Conservation (phyloP, 2,888 invertebrate genomes). For the Andrena minutula region DNA sequence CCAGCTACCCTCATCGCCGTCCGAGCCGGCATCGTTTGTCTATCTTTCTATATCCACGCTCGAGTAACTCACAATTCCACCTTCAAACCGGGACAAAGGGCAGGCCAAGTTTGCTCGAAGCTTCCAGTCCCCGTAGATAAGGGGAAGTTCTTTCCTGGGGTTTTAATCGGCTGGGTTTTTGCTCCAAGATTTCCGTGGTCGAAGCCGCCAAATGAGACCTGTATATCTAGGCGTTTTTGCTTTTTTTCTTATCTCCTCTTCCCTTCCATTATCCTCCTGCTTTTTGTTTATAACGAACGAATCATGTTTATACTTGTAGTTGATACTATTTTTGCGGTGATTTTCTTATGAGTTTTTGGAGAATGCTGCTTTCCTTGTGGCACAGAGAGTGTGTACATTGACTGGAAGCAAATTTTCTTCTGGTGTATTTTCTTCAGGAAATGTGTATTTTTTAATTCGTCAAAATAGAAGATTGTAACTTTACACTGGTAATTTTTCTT, state of each 20-base stretch:
- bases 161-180: slow-evolving; percentile 57
- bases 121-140: slow-evolving; percentile 44
- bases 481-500: too few relatives aligned
- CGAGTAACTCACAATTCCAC: slow-evolving; percentile 66
- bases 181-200: slow-evolving; percentile 29
- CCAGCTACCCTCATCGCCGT: slow-evolving; percentile 72
- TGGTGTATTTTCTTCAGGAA: too few relatives aligned
- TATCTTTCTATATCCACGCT: slow-evolving; percentile 79
- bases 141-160: slow-evolving; percentile 47
- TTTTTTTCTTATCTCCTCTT: not conserved
- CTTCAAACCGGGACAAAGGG: slow-evolving; percentile 58
- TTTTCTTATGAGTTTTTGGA: too few relatives aligned
- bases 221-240: not conserved
- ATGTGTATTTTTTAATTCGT: too few relatives aligned
- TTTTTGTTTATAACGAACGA: too few relatives aligned
- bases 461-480: too few relatives aligned
- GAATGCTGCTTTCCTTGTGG: too few relatives aligned
- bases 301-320: too few relatives aligned
- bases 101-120: slow-evolving; percentile 52
- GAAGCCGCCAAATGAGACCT: slow-evolving; percentile 25
- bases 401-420: too few relatives aligned
- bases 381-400: too few relatives aligned
- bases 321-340: too few relatives aligned
- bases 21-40: slow-evolving; percentile 76
- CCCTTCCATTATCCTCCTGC: not conserved